A percentile compares a stretch with the other conserved stretches of the same genome.
Conservation (phyloP, 2,113 vertebrate genomes). For the Microcebus ravelobensis region DNA sequence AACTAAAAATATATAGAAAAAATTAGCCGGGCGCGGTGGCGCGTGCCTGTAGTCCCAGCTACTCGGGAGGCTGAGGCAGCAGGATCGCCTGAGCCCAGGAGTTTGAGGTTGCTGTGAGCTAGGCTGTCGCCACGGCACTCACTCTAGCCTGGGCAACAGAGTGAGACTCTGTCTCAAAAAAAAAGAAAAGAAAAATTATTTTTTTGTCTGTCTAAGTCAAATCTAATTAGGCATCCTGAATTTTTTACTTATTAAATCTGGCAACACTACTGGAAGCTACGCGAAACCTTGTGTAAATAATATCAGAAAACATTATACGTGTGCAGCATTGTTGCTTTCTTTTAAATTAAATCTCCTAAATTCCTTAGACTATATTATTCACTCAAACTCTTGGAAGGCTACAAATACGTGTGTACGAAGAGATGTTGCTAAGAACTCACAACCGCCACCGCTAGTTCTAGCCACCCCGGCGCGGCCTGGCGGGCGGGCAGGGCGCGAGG, state of each 20-base stretch:
- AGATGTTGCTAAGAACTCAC: background rate
- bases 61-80: too few relatives aligned
- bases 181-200: too few relatives aligned
- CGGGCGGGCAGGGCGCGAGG: too few relatives aligned
- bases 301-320: background rate
- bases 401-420: background rate
- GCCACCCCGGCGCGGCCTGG: too few relatives aligned
- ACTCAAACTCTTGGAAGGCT: background rate
- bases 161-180: too few relatives aligned
- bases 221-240: background rate
- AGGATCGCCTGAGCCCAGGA: too few relatives aligned
- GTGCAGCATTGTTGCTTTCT: background rate
- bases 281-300: background rate
- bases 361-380: background rate
- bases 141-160: too few relatives aligned
- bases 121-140: too few relatives aligned
- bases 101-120: too few relatives aligned
- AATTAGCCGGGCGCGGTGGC: too few relatives aligned
- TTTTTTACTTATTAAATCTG: slow-evolving; percentile 30
- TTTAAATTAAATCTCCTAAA: background rate
- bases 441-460: background rate
- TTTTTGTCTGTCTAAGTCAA: background rate
- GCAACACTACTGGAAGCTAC: background rate
- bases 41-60: too few relatives aligned
- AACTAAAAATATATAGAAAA: too few relatives aligned